Percentiles rank a stretch among this genome's conserved stretches.
Conservation (phyloP, 2,113 vertebrate species). For the Actenoides hombroni region DNA sequence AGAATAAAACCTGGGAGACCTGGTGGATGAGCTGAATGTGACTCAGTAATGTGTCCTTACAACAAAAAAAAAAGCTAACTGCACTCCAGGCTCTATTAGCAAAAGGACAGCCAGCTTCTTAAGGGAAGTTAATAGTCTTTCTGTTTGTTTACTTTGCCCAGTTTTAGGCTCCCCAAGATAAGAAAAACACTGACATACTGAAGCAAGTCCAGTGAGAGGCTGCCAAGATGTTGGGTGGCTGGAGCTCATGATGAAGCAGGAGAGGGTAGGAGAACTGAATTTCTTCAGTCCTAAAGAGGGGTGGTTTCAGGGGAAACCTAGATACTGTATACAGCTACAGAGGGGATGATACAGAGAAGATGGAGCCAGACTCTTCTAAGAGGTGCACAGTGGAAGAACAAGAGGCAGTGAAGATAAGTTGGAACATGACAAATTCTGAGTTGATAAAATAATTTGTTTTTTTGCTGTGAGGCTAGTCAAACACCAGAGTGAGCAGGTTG, state of each 20-base stretch:
- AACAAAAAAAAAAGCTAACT: background rate
- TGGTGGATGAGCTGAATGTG: background rate
- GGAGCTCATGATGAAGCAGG: background rate
- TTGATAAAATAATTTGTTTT: background rate
- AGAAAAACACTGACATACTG: background rate
- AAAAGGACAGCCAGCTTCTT: background rate
- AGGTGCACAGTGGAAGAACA: background rate
- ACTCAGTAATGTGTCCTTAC: background rate
- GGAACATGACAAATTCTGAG: background rate
- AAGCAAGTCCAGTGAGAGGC: background rate
- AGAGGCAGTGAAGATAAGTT: background rate
- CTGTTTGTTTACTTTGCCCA: background rate
- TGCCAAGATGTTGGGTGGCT: background rate
- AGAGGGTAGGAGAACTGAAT: background rate
- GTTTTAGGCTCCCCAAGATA: background rate
- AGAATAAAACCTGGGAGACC: background rate
- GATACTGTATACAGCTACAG: rapidly evolving
- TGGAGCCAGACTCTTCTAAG: background rate
- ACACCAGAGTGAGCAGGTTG: background rate
- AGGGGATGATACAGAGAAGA: background rate
- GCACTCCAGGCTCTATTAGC: background rate
- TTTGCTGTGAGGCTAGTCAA: background rate
- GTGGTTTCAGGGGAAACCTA: background rate
- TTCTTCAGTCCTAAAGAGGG: background rate
- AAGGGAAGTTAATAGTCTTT: background rate